A percentile compares a stretch with the other conserved stretches of the same genome.
phyloP scores from a whole-genome alignment of 2,888 invertebrate genomes.

The Cheilosia vernalis region DNA sequence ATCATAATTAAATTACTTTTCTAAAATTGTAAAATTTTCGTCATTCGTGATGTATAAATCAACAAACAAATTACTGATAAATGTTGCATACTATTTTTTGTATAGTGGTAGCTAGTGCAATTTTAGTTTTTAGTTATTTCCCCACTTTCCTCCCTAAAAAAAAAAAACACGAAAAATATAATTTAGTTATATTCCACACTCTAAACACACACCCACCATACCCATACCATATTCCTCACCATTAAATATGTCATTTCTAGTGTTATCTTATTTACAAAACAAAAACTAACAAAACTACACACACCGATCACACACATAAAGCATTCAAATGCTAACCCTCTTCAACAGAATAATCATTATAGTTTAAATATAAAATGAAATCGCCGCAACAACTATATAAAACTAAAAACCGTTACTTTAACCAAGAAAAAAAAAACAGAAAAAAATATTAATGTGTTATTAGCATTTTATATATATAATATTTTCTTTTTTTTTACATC shows the following conservation, averaged over 20 bases:
- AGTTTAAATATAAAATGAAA: constrained; percentile 26
- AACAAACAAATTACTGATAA: constrained; percentile 28
- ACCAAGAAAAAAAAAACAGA: constrained; percentile 28
- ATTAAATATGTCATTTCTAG: constrained; percentile 9
- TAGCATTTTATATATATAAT: constrained; percentile 68
- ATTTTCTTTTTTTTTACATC: constrained; percentile 43
- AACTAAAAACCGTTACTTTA: constrained; percentile 28
- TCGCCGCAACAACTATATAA: constrained; percentile 43
- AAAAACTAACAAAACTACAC: constrained; percentile 9
- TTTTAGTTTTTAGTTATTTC: constrained; percentile 79
- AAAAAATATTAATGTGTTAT: constrained; percentile 69
- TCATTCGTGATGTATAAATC: constrained; percentile 24
- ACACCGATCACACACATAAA: constrained; percentile 32
- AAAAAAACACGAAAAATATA: not conserved
- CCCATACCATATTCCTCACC: constrained; percentile 4
- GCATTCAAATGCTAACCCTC: not conserved
- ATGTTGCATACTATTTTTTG: constrained; percentile 77
- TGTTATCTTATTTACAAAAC: constrained; percentile 4
- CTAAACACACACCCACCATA: not conserved
- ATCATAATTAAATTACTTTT: constrained; percentile 19
- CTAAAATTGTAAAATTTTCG: not conserved
- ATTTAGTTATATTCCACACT: constrained; percentile 29
- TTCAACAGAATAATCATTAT: constrained; percentile 16
- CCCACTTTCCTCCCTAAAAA: constrained; percentile 3
- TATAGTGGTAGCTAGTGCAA: constrained; percentile 83